Evolutionary conservation across 1,140 invertebrate genomes (phyloP), one percentile per base, ranked within the genome.

Genomic region (Amyelois transitella): DNA sequence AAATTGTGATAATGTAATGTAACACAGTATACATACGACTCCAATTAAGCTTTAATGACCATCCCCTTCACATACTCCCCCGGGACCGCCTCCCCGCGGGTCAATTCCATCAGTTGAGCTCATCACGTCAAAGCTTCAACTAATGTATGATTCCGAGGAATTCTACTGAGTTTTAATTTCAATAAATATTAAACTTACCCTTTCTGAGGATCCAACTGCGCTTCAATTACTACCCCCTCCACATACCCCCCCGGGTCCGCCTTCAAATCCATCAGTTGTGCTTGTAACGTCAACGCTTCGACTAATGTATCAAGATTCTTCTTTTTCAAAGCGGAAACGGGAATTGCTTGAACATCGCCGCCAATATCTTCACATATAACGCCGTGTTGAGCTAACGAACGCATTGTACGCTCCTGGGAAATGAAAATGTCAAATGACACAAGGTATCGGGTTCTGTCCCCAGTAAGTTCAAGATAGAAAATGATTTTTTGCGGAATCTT

Each of bases 181-280:
- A 24, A 24, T 24, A 24, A 24, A 24, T n/a, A n/a, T 24, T 24
- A 24, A 24, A 32, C 18, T 81, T 72, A 93, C 92, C 94, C 96
- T 77, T 92, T 90, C 17, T 90, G 86, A 12, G 90, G 81, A 86
- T 98, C 93, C 6, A 92, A 89, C 54, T 90, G 93, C 0, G 96
- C 94, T 89, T 99, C 98, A 14, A 99, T 91, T 0, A 99, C 92
- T 7, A 95, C 92, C 0, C 95, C 98, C 90, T 99, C 97, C 0
- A 97, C 95, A 0, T 91, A 80, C 0, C 98, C 97, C 10, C 88
- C 91, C 1, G 94, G 93, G 85, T 98, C 96, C 0, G 93, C 92
- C 69, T 92, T 93, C 1, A 99, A 82, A 17, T 96, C 92, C 91
- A 99, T 92, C 0, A 99, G 63, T 80, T 99, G 97, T 0, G 98